Evolutionary conservation across 2,888 invertebrate species (phyloP), one percentile per base, ranked within the genome.

Genomic region (Gnatocerus cornutus): DNA sequence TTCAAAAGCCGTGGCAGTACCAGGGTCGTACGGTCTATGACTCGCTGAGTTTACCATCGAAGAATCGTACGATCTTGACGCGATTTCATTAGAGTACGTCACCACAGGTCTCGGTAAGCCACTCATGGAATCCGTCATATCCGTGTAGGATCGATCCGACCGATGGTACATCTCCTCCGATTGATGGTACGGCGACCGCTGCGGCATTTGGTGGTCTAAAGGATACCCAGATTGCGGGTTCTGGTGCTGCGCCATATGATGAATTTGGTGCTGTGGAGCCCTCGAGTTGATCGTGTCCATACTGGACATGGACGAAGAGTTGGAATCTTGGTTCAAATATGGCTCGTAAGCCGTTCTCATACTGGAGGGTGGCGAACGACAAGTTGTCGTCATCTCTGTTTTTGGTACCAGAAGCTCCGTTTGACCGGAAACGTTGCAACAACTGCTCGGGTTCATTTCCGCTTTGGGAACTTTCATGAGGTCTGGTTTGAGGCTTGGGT

Each of bases 321-420:
- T 90, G 71, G 93, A 92, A 85, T 93, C 93, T 86, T 90, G 90
- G 78, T 88, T 90, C 76, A 89, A 81, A 80, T 90, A 90, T 0
- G 88, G 89, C 85, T 91, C 92, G 87, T 88, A 89, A 2, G 85
- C 84, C 16, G 86, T 84, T 45, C 87, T 81, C 55, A 86, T 84
- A 2, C 86, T 84, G 76, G 87, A 14, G 76, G 86, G 86, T 0
- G 87, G 87, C 0, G 87, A 87, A 30, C 87, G 83, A 73, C 88
- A 87, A 29, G 84, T 82, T 27, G 80, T 77, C 8, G 84, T 83
- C 9, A 82, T 86, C 85, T 92, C 92, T 30, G 90, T 88, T 87
- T 92, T 92, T 9, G 92, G 91, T 74, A 92, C 89, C 76, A 92
- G 85, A 80, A 91, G 86, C 82, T 86, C 81, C 80, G 85, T 82